phyloP scores from a whole-genome alignment of 2,113 vertebrate species.

The Tragelaphus strepsiceros region DNA sequence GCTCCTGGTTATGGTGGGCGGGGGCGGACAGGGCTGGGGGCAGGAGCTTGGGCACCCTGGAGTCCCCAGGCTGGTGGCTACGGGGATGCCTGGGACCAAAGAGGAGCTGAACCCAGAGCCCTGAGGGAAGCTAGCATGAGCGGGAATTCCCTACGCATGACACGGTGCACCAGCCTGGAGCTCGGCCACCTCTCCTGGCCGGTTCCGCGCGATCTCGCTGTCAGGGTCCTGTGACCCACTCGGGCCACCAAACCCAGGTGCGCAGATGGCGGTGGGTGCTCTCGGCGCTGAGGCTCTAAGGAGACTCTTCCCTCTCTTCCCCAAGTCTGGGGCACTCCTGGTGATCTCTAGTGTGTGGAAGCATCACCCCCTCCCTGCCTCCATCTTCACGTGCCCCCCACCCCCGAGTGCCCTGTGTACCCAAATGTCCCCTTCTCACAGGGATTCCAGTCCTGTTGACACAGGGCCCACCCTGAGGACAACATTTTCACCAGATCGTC shows the following conservation, averaged over 20 bases:
- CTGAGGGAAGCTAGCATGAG: background rate
- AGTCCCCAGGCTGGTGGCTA: background rate
- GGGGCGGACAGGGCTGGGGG: background rate
- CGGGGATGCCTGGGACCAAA: background rate
- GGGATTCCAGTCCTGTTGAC: background rate
- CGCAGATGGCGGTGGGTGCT: background rate
- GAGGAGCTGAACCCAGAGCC: background rate
- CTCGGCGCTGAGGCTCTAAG: fast-evolving
- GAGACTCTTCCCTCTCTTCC: background rate
- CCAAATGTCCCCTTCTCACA: background rate
- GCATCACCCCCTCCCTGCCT: background rate
- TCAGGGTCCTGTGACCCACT: fast-evolving
- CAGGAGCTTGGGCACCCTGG: fast-evolving
- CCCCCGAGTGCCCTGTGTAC: background rate
- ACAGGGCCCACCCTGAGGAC: background rate
- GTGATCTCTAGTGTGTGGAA: background rate
- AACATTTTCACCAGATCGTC: background rate
- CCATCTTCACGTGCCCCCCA: background rate
- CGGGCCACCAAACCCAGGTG: background rate
- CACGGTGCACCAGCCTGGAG: background rate
- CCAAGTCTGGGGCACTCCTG: background rate
- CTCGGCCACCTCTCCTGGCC: background rate
- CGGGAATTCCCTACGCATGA: fast-evolving
- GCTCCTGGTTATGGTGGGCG: background rate
- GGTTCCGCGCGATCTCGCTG: fast-evolving